Evolutionary conservation across 2,888 invertebrate genomes (phyloP), one percentile per base, ranked within the genome.

Genomic region (Acronicta alni): DNA sequence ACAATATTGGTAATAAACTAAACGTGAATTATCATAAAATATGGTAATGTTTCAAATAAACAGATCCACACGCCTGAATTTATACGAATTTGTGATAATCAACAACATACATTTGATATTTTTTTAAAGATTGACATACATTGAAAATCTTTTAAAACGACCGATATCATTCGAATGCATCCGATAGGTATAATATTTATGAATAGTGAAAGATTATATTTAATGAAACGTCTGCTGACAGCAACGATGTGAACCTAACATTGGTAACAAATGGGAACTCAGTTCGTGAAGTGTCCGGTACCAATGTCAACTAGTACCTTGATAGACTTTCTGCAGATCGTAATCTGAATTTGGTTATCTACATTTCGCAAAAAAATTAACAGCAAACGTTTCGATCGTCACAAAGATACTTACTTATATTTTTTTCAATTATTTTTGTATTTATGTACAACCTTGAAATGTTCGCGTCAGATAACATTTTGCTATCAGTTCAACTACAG

Each of bases 121-220:
- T 14, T 52, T 10, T 18, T 14, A 47, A 23, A 16, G 4, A 41
- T 41, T 54, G 39, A 38, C 35, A 45, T 55, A 47, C n/a, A n/a
- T n/a, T n/a, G n/a, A 49, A 49, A 45, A 55, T 18, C 32, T 10
- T 51, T 38, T 46, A 42, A 51, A 41, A 55, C 60, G 17, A 42
- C 37, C 5, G 30, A 35, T 32, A 30, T 35, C 10, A 16, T 14
- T 30, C 23, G 6, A 38, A 32, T 32, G 32, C 18, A 35, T 32
- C 18, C 30, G 37, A 37, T 18, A 41, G n/a, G 5, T 9, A 9
- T 26, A 10, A 35, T 46, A 41, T 17, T 32, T 17, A 18, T 44
- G 16, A 7, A 16, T 8, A 16, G 0, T 47, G 26, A 43, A 39
- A 32, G 38, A 48, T 23, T 39, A 59, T 44, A 47, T 39, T 53